phyloP scores from a whole-genome alignment of 92 coral and sea anemone genomes.

The Pocillopora grandis region DNA sequence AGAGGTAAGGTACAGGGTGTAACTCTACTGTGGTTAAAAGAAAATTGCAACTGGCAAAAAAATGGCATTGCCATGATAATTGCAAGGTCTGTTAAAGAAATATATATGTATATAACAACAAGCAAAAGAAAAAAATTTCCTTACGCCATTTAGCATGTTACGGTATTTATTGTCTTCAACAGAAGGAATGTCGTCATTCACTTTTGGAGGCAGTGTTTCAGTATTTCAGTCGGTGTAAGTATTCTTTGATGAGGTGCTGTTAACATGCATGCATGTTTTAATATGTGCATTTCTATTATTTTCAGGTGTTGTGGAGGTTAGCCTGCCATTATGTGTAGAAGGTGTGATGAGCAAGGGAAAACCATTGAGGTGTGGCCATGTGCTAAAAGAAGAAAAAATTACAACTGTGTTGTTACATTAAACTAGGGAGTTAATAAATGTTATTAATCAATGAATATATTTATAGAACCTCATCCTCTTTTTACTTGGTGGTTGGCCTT shows the following conservation, averaged over 20 bases:
- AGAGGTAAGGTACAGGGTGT: slow-evolving; percentile 57
- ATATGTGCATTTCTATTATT: too few relatives aligned
- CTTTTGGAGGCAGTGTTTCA: slow-evolving; percentile 66
- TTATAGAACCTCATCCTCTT: too few relatives aligned
- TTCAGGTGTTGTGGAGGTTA: slow-evolving; percentile 73
- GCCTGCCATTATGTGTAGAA: slow-evolving; percentile 78
- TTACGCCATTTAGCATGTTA: background rate
- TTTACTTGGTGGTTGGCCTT: too few relatives aligned
- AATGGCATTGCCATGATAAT: too few relatives aligned
- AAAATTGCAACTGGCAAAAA: too few relatives aligned
- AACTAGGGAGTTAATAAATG: too few relatives aligned
- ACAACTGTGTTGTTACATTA: too few relatives aligned
- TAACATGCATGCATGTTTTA: background rate
- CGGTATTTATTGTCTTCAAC: slow-evolving; percentile 13
- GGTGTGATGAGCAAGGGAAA: slow-evolving; percentile 96
- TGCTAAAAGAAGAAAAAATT: background rate
- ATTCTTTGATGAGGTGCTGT: background rate
- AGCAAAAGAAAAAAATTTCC: background rate
- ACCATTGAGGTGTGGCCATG: slow-evolving; percentile 70
- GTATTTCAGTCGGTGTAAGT: slow-evolving; percentile 65
- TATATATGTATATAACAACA: too few relatives aligned
- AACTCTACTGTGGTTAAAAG: too few relatives aligned
- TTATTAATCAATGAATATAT: too few relatives aligned
- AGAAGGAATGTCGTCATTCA: slow-evolving; percentile 81
- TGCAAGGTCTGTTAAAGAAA: too few relatives aligned